Evolutionary conservation across 2,797 vertebrate genomes (phyloP).

Genomic region (Benthosema pterotum): DNA sequence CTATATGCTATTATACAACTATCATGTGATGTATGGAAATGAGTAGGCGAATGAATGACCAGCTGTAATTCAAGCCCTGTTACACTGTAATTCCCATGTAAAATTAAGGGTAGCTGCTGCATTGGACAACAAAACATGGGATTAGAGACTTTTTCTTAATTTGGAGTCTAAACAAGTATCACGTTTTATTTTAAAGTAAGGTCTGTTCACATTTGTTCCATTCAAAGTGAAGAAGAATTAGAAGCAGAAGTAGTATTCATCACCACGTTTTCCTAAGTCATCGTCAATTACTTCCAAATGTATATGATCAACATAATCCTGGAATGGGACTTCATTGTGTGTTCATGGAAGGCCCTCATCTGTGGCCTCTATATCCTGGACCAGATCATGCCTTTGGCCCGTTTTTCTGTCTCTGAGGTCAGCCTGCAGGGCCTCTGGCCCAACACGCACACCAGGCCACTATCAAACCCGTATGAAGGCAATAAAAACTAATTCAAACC

Average conservation of each 20-base stretch:
- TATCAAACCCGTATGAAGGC: conserved; percentile 58
- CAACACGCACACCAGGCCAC: conserved; percentile 53
- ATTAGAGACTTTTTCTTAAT: not conserved
- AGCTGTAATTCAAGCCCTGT: not conserved
- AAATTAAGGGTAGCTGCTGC: not conserved
- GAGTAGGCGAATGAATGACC: conserved; percentile 20
- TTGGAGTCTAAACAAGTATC: not conserved
- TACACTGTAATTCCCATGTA: not conserved
- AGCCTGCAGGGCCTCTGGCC: conserved; percentile 44
- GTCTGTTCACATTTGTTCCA: not conserved
- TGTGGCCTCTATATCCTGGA: conserved; percentile 44
- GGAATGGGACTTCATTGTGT: conserved; percentile 35
- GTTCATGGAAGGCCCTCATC: conserved; percentile 46
- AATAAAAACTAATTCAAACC: conserved; percentile 62
- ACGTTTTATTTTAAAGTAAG: not conserved
- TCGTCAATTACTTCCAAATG: conserved; percentile 12
- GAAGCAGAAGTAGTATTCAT: too few species aligned
- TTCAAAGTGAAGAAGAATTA: too few species aligned
- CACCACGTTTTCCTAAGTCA: not conserved
- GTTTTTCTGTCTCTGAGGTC: conserved; percentile 65
- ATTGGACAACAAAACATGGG: conserved; percentile 2
- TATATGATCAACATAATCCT: conserved; percentile 49
- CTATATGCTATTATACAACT: conserved; percentile 22
- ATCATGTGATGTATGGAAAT: conserved; percentile 36
- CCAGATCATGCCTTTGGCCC: conserved; percentile 57